Evolutionary conservation across 1,140 invertebrate genomes (phyloP).

Genomic region (Drosophila watanabei): DNA sequence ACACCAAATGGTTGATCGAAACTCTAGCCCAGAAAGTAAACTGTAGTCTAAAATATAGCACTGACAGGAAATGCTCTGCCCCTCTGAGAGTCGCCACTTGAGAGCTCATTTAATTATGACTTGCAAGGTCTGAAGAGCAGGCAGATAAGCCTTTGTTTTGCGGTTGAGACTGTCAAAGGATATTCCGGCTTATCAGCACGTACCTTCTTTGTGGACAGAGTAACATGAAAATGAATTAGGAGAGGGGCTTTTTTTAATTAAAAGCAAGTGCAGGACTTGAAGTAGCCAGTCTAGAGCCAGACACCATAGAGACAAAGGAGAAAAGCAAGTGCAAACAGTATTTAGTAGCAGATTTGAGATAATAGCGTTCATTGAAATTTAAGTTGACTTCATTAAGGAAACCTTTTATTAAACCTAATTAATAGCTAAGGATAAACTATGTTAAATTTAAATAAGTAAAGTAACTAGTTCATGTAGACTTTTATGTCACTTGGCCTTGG

Average conservation of each 20-base stretch:
- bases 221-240: background rate
- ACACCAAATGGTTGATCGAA: conserved; percentile 14
- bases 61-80: conserved; percentile 2
- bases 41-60: background rate
- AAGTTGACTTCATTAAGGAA: background rate
- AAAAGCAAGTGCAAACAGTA: background rate
- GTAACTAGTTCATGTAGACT: background rate
- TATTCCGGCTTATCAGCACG: conserved; percentile 61
- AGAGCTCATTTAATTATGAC: conserved; percentile 39
- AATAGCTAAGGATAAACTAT: background rate
- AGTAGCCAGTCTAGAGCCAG: background rate
- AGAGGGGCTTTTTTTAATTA: conserved; percentile 32
- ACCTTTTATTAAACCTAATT: background rate
- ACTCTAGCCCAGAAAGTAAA: background rate
- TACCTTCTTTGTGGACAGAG: conserved; percentile 21
- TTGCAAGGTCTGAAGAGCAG: conserved; percentile 5
- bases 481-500: conserved; percentile 8
- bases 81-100: background rate
- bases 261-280: conserved; percentile 27
- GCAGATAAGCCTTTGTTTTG: conserved; percentile 27
- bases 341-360: conserved; percentile 1
- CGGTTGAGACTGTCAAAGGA: conserved; percentile 4
- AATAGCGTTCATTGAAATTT: background rate
- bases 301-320: background rate
- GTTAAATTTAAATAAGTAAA: background rate